A percentile compares a stretch with the other conserved stretches of the same genome.
Evolutionary conservation across 2,113 vertebrate species (phyloP).

Genomic region (Microcebus ravelobensis): DNA sequence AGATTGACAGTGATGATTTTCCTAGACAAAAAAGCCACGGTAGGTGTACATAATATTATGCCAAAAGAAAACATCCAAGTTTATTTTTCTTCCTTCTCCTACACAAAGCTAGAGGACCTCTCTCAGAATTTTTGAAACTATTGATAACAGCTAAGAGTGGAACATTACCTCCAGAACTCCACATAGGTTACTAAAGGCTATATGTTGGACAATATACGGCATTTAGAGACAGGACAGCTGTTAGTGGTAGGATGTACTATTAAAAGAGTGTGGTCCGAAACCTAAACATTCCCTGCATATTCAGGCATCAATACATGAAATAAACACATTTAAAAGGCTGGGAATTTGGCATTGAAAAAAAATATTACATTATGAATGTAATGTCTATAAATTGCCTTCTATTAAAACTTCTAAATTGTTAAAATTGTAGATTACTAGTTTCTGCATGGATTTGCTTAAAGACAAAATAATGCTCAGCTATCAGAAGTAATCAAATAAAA

Average conservation of each 20-base stretch:
- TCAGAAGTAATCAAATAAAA: background rate
- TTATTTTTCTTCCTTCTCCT: background rate
- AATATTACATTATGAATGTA: background rate
- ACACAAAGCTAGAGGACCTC: background rate
- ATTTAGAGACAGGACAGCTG: background rate
- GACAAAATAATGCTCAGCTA: background rate
- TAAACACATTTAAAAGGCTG: background rate
- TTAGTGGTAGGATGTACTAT: background rate
- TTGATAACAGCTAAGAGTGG: background rate
- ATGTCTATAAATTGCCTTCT: background rate
- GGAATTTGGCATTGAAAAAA: background rate
- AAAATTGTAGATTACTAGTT: background rate
- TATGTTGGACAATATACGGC: background rate
- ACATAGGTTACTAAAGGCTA: accelerated
- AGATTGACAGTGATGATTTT: background rate
- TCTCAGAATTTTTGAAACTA: background rate
- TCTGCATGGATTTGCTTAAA: background rate
- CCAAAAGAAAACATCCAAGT: background rate
- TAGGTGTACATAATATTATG: background rate
- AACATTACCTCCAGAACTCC: background rate
- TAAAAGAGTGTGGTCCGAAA: background rate
- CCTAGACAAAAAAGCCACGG: background rate
- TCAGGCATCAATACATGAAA: background rate
- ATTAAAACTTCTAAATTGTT: background rate
- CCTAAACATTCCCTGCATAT: background rate